Evolutionary conservation across 2,113 vertebrate species (phyloP).

Genomic region (Phylloscopus trochilus): DNA sequence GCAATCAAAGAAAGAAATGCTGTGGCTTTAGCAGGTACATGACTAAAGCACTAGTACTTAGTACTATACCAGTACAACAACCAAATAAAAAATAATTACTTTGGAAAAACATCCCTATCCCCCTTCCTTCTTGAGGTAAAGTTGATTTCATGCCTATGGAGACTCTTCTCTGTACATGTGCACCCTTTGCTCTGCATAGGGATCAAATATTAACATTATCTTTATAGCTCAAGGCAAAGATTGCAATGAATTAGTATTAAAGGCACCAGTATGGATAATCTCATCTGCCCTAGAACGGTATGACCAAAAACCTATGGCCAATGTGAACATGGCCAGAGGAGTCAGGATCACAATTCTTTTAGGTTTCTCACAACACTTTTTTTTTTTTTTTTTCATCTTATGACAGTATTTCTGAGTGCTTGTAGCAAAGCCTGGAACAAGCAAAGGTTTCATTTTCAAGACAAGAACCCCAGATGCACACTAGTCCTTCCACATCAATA

Average conservation of each 20-base stretch:
- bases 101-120: neutral
- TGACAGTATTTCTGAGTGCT: neutral
- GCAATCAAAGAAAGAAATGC: neutral
- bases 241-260: neutral
- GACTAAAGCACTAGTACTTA: neutral
- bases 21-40: neutral
- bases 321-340: neutral
- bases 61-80: neutral
- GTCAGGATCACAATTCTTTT: neutral
- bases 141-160: neutral
- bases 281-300: neutral
- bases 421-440: neutral
- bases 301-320: neutral
- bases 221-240: constrained; percentile 38
- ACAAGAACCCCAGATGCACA: neutral
- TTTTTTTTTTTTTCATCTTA: neutral
- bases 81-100: neutral
- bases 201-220: constrained; percentile 29
- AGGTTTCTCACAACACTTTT: neutral
- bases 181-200: neutral
- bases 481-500: neutral
- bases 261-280: constrained; percentile 17
- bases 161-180: neutral
- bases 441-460: neutral
- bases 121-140: neutral